Evolutionary conservation across 2,113 vertebrate species (phyloP), one percentile per base, ranked within the genome.

Genomic region (Conger conger): DNA sequence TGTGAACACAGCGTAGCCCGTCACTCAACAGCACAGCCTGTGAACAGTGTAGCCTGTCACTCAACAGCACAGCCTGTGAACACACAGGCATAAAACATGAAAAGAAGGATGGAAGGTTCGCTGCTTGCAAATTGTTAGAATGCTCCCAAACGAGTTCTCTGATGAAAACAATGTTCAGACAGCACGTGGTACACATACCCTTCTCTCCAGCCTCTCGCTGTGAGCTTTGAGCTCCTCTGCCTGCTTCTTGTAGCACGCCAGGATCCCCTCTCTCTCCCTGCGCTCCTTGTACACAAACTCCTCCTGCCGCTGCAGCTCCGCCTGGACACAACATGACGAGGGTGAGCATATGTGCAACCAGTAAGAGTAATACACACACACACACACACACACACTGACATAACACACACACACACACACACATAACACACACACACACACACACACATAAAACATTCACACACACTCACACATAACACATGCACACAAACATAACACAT

Each of bases 231-330:
- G 93, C 86, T 97, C 96, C 73, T 96, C 96, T 0, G 92, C 92
- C 33, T 91, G 93, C 82, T 92, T 96, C 92, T 94, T 96, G 88
- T 93, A 96, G 23, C 91, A 90, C 0, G 85, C 91, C 33, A 97
- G 87, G 23, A 94, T 88, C 0, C 57, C 80, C 37, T 97, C 96
- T 0, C 96, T 95, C 76, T 95, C 93, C 84, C 94, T 95, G 36
- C 95, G 93, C 85, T 97, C 94, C 73, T 89, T 92, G 73, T 92
- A 91, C 54, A 96, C 90, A 3, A 87, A 82, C 76, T 96, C 95
- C 38, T 97, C 96, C 88, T 93, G 92, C 45, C 80, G 87, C 88
- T 95, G 95, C 73, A 97, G 91, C 88, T 96, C 95, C 0, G 88
- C 89, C 97, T 97, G 88, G 4, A 83, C 23, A 77, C 18, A 83